phyloP scores from a whole-genome alignment of 2,888 invertebrate species.

The Craniophora ligustri region DNA sequence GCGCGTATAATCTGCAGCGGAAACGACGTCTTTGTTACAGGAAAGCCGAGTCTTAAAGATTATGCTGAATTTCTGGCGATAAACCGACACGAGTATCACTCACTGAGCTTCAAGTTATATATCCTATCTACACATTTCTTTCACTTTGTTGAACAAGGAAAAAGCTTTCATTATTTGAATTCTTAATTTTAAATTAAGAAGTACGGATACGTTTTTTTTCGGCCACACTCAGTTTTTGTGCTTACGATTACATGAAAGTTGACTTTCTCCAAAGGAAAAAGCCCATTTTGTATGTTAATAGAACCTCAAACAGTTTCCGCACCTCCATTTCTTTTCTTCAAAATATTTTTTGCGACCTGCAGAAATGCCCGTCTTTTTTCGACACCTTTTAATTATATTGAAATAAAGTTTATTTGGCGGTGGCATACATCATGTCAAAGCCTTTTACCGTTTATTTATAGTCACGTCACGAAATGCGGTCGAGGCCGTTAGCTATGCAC shows the following conservation, averaged over 20 bases:
- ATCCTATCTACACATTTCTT: constrained; percentile 29
- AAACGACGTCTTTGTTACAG: constrained; percentile 63
- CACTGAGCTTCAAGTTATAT: constrained; percentile 33
- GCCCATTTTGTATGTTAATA: constrained; percentile 28
- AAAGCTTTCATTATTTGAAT: constrained; percentile 22
- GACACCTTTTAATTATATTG: constrained; percentile 44
- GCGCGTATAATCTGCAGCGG: constrained; percentile 59
- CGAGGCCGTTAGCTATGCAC: constrained; percentile 61
- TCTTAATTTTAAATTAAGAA: constrained; percentile 26
- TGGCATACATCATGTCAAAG: constrained; percentile 51
- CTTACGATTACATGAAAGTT: constrained; percentile 29
- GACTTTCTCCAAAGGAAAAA: constrained; percentile 26
- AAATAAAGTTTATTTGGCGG: constrained; percentile 41
- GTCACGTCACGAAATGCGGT: constrained; percentile 61
- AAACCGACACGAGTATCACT: constrained; percentile 53
- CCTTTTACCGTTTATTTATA: constrained; percentile 59
- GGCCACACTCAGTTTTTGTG: constrained; percentile 33
- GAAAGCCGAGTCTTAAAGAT: constrained; percentile 63
- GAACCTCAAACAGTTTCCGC: constrained; percentile 9
- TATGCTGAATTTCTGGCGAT: constrained; percentile 61
- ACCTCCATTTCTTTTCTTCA: constrained; percentile 12
- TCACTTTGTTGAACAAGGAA: constrained; percentile 16
- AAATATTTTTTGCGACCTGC: constrained; percentile 16
- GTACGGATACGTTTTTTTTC: constrained; percentile 20
- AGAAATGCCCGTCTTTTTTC: constrained; percentile 25